Evolutionary conservation across 2,888 invertebrate species (phyloP), one percentile per base, ranked within the genome.

Genomic region (Megamerina dolium): DNA sequence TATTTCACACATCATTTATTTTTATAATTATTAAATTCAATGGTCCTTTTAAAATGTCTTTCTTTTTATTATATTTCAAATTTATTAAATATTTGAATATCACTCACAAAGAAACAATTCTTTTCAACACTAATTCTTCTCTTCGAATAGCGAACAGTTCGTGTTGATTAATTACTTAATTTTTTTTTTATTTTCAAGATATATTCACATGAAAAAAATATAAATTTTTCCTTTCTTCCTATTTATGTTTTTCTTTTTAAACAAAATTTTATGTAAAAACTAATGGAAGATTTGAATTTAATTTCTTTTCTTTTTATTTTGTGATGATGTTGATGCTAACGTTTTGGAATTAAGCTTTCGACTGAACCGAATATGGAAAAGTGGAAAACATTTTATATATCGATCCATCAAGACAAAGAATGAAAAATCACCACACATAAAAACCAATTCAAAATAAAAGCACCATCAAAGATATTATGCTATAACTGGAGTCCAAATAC

Each of bases 331-430:
- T n/a, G 46, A 38, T 50, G 52, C 50, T 45, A 41, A 51, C 54
- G 53, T 46, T 45, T 52, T 51, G 50, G 51, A 48, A 49, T 53
- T 48, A 53, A 66, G 66, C 68, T 68, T 61, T 62, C 63, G 63
- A 68, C 66, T 69, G 67, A 64, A 68, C 60, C 59, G 59, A 58
- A 58, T 57, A 55, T 58, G 63, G 61, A 64, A 66, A 66, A 64
- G 65, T 65, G 64, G 61, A 64, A 66, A 65, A 63, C 63, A 57
- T 68, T 64, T 68, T 69, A 69, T 69, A 50, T 59, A 64, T 64
- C 63, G 67, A 66, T 66, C 62, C 65, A 56, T 44, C 41, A 47
- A 49, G 45, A 45, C 33, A 38, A 19, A 41, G 42, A 34, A 41
- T 20, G 42, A 38, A 43, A 46, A 57, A 55, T 18, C 40, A 50